phyloP scores from a whole-genome alignment of 2,113 vertebrate species.

The Bubo blakistoni region DNA sequence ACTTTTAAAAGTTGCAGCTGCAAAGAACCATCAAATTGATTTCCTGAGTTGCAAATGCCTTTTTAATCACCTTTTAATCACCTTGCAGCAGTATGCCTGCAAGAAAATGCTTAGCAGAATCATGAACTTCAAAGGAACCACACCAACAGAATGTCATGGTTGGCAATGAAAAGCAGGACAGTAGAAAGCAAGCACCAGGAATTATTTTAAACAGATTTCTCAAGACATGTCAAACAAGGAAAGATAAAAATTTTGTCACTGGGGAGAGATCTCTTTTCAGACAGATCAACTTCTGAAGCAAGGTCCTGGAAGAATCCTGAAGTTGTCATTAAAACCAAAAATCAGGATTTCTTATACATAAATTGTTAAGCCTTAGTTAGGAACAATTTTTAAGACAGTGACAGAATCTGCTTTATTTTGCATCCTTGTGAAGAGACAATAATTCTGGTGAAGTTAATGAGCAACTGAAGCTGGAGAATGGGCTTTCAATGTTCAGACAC shows the following conservation, averaged over 20 bases:
- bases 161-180: background rate
- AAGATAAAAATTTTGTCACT: background rate
- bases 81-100: background rate
- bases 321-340: background rate
- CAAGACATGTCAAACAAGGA: background rate
- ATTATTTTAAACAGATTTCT: background rate
- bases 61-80: constrained; percentile 21
- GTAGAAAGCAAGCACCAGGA: background rate
- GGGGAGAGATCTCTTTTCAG: background rate
- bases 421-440: background rate
- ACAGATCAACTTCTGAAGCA: background rate
- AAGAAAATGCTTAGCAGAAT: background rate
- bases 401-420: background rate
- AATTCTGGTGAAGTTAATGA: background rate
- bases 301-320: background rate
- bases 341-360: background rate
- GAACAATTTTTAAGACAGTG: background rate
- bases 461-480: background rate
- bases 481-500: background rate
- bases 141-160: background rate
- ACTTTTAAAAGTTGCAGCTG: background rate
- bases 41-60: constrained; percentile 4
- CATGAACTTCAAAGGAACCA: background rate
- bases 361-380: background rate
- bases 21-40: background rate